Evolutionary conservation across 2,888 invertebrate species (phyloP).

Genomic region (Xestia xanthographa): DNA sequence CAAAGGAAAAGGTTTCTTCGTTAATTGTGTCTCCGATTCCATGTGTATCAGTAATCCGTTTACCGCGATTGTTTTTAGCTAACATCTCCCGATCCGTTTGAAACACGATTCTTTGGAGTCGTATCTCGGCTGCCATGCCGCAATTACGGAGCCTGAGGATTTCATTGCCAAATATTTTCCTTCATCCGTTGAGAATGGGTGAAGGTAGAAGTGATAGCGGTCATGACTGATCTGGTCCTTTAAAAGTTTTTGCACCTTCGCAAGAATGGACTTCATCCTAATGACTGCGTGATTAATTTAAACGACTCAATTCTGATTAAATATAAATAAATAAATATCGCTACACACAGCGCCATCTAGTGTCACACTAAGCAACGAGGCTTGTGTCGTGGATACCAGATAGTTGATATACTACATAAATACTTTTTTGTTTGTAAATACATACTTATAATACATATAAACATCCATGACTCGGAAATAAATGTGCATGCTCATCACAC

Average conservation of each 20-base stretch:
- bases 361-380: too few relatives aligned
- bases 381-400: too few relatives aligned
- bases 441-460: too few relatives aligned
- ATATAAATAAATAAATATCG: too few relatives aligned
- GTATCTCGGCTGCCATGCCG: slow-evolving; percentile 68
- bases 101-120: slow-evolving; percentile 68
- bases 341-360: too few relatives aligned
- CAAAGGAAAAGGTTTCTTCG: slow-evolving; percentile 46
- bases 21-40: slow-evolving; percentile 62
- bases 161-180: slow-evolving; percentile 89
- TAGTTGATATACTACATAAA: too few relatives aligned
- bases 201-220: slow-evolving; percentile 60
- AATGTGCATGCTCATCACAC: too few relatives aligned
- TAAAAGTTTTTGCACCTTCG: background rate
- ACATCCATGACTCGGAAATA: too few relatives aligned
- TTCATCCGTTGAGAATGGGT: slow-evolving; percentile 76
- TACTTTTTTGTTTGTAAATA: too few relatives aligned
- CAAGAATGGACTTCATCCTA: background rate
- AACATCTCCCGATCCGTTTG: slow-evolving; percentile 57
- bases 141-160: slow-evolving; percentile 86
- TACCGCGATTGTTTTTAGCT: slow-evolving; percentile 66
- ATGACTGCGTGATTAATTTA: background rate
- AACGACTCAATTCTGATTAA: background rate
- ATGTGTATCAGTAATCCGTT: slow-evolving; percentile 62
- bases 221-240: background rate